phyloP scores from a whole-genome alignment of 2,888 invertebrate species.

The Lissonota sp. region DNA sequence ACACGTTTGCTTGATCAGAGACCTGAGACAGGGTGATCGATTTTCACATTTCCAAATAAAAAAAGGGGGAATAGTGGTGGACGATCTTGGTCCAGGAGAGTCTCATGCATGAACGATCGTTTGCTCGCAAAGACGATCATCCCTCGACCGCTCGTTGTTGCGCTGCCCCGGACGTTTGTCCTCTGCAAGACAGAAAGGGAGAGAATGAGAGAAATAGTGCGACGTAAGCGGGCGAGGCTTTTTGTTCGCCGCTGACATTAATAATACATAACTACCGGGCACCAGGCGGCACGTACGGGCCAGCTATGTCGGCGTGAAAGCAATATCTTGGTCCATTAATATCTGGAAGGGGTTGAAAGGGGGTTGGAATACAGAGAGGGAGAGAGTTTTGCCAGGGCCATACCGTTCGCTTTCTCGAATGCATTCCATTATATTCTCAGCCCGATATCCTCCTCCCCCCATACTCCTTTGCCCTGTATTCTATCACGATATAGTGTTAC shows the following conservation, averaged over 20 bases:
- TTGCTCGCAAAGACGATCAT: slow-evolving; percentile 30
- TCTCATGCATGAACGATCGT: slow-evolving; percentile 35
- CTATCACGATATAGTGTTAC: slow-evolving; percentile 40
- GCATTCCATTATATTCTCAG: slow-evolving; percentile 73
- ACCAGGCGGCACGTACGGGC: slow-evolving; percentile 54
- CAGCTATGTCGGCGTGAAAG: slow-evolving; percentile 72
- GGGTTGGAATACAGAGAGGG: slow-evolving; percentile 7
- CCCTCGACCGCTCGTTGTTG: slow-evolving; percentile 19
- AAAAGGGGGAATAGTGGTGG: background rate
- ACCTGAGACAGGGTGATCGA: slow-evolving; percentile 1
- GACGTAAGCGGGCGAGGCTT: slow-evolving; percentile 61
- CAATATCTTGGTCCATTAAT: slow-evolving; percentile 80
- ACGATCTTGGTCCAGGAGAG: slow-evolving; percentile 12
- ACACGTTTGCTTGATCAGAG: background rate
- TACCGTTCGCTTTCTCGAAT: slow-evolving; percentile 65
- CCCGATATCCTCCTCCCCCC: slow-evolving; percentile 26
- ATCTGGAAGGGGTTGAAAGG: slow-evolving; percentile 72
- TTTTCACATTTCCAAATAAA: slow-evolving; percentile 4
- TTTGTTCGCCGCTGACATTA: slow-evolving; percentile 72
- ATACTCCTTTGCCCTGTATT: slow-evolving; percentile 29
- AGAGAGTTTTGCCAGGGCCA: slow-evolving; percentile 38
- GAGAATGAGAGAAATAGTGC: slow-evolving; percentile 35
- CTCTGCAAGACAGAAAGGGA: slow-evolving; percentile 20
- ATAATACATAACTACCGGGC: slow-evolving; percentile 71
- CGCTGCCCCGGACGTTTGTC: slow-evolving; percentile 30